Percentiles rank a stretch among this genome's conserved stretches.
Evolutionary conservation across 2,888 invertebrate genomes (phyloP).

Genomic region (Panopea generosa): DNA sequence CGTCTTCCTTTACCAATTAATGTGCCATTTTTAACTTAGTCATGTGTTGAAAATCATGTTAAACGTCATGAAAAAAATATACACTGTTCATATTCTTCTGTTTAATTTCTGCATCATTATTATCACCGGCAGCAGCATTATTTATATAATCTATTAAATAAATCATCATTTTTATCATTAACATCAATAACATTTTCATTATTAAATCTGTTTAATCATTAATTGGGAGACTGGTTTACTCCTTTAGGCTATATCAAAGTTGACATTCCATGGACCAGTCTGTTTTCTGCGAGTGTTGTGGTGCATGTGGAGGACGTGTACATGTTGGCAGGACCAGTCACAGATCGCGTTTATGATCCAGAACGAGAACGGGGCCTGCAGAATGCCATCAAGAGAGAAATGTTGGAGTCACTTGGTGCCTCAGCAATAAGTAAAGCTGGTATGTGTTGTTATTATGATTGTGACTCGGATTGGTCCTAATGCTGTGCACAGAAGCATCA

Average conservation of each 20-base stretch:
- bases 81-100: too few species aligned
- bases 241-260: constrained; percentile 82
- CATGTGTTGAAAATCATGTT: too few species aligned
- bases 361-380: constrained; percentile 91
- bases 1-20: too few species aligned
- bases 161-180: too few species aligned
- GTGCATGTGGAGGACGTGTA: constrained; percentile 92
- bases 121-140: too few species aligned
- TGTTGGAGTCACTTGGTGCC: constrained; percentile 88
- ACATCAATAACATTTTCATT: too few species aligned
- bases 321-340: constrained; percentile 91
- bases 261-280: constrained; percentile 91
- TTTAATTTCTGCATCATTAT: too few species aligned
- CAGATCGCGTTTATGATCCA: constrained; percentile 89
- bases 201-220: too few species aligned
- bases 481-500: not conserved
- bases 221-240: too few species aligned
- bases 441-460: constrained; percentile 40
- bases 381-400: constrained; percentile 90
- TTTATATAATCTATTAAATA: too few species aligned
- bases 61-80: too few species aligned
- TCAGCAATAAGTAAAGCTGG: constrained; percentile 69
- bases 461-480: not conserved
- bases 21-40: too few species aligned
- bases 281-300: constrained; percentile 91